Evolutionary conservation across 2,888 invertebrate genomes (phyloP).

Genomic region (Cheilosia urbana): DNA sequence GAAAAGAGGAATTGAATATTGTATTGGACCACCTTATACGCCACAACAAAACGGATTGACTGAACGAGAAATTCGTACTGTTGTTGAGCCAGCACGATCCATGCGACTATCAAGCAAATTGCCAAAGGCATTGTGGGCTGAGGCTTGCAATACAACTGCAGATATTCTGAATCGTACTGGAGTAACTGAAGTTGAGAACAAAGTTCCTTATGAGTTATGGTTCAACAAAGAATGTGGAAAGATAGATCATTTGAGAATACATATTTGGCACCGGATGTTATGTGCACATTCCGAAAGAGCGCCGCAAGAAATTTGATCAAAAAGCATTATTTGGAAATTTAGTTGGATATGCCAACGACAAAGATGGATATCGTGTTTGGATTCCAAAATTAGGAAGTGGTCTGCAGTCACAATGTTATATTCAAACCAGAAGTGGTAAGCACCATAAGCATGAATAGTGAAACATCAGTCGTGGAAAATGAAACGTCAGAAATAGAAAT

Average conservation of each 20-base stretch:
- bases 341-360: slow-evolving; percentile 19
- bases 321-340: slow-evolving; percentile 12
- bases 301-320: slow-evolving; percentile 4
- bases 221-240: slow-evolving; percentile 12
- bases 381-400: slow-evolving; percentile 11
- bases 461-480: slow-evolving; percentile 7
- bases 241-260: slow-evolving; percentile 13
- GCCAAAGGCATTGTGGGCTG: slow-evolving; percentile 8
- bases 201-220: slow-evolving; percentile 33
- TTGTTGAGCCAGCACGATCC: slow-evolving; percentile 25
- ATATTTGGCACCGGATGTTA: slow-evolving; percentile 25
- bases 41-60: slow-evolving; percentile 15
- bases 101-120: slow-evolving; percentile 28
- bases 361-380: slow-evolving; percentile 17
- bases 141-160: slow-evolving; percentile 21
- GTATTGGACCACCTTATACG: slow-evolving; percentile 12
- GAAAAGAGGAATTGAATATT: slow-evolving; percentile 14
- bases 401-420: slow-evolving; percentile 25
- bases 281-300: slow-evolving; percentile 8
- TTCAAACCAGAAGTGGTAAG: slow-evolving; percentile 11
- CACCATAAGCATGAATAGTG: background rate
- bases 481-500: background rate
- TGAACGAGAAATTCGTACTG: slow-evolving; percentile 19
- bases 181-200: slow-evolving; percentile 9
- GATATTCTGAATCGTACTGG: slow-evolving; percentile 15